These are phyloP conservation scores for Sebastes alutus DNA, from an alignment of 2,797 vertebrate genomes.

Conservation along the genomic window DNA sequence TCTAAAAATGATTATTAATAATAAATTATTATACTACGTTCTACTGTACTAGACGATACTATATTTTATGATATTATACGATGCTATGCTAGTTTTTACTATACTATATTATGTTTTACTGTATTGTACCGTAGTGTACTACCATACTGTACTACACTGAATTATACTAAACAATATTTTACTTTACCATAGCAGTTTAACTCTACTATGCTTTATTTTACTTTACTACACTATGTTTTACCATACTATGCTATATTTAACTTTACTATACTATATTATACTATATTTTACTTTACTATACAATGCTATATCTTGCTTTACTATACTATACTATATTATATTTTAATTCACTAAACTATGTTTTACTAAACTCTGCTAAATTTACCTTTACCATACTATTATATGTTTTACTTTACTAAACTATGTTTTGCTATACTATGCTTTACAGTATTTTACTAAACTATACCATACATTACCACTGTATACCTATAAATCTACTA, in stretches of 20 bases:
- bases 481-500: background rate
- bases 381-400: background rate
- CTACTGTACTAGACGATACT: background rate
- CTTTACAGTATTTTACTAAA: background rate
- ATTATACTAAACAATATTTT: background rate
- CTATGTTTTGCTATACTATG: background rate
- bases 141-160: too few relatives aligned
- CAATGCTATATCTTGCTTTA: background rate
- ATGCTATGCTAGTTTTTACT: background rate
- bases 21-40: background rate
- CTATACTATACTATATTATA: background rate
- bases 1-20: background rate
- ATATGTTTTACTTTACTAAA: too few relatives aligned
- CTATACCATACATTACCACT: background rate
- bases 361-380: background rate
- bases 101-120: background rate
- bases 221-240: background rate
- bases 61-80: background rate
- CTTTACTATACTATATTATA: background rate
- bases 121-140: too few relatives aligned
- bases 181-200: background rate
- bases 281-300: background rate
- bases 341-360: too few relatives aligned
- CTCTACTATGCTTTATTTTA: background rate
- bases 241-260: too few relatives aligned